Evolutionary conservation across 2,888 invertebrate genomes (phyloP).

Genomic region (Lobophora halterata): DNA sequence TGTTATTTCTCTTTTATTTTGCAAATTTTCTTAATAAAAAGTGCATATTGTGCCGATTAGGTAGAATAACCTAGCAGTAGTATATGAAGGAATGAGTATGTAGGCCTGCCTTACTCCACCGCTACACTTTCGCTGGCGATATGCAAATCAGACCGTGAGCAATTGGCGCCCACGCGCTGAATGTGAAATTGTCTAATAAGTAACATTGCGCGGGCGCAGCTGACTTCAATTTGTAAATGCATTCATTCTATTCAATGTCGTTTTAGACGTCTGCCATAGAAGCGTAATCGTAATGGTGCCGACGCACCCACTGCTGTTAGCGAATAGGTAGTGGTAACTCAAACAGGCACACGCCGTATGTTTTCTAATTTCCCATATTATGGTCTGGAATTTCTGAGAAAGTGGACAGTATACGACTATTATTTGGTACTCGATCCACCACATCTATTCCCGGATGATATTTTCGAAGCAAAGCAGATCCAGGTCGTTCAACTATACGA

Average conservation of each 20-base stretch:
- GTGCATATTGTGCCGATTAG: no score
- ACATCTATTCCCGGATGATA: constrained; percentile 50
- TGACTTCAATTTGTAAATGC: constrained; percentile 45
- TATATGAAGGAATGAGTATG: constrained; percentile 48
- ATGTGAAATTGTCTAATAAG: constrained; percentile 49
- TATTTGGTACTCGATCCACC: constrained; percentile 41
- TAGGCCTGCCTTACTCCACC: constrained; percentile 54
- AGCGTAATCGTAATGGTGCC: no score
- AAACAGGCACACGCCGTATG: no score
- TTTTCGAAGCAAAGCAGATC: constrained; percentile 53
- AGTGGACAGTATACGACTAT: constrained; percentile 60
- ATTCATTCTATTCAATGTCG: constrained; percentile 26
- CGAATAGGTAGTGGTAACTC: neutral
- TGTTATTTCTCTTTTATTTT: constrained; percentile 23
- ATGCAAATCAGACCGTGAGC: constrained; percentile 74
- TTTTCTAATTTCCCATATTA: no score
- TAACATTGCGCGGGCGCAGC: constrained; percentile 43
- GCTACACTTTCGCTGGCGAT: constrained; percentile 71
- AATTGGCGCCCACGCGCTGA: constrained; percentile 46
- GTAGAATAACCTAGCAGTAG: constrained; percentile 33
- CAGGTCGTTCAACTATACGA: constrained; percentile 41
- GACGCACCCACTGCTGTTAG: constrained; percentile 26
- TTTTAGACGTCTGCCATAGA: constrained; percentile 28
- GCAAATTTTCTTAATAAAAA: constrained; percentile 22
- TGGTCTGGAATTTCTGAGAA: constrained; percentile 57